phyloP scores from a whole-genome alignment of 2,797 vertebrate species.

The Rhodeus uyekii region DNA sequence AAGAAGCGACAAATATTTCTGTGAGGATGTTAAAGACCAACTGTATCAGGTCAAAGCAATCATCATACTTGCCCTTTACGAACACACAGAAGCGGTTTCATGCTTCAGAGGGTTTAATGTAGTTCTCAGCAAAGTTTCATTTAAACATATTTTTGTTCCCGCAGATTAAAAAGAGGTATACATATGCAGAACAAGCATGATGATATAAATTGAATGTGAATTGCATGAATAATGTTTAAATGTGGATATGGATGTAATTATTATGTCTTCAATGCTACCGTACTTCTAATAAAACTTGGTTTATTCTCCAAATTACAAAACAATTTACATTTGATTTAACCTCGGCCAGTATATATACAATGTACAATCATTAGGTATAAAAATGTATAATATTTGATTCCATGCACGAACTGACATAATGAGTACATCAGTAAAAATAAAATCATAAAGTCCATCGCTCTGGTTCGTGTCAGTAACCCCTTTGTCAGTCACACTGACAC shows the following conservation, averaged over 20 bases:
- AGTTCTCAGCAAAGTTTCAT: background rate
- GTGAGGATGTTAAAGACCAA: background rate
- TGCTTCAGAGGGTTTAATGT: background rate
- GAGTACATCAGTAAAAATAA: background rate
- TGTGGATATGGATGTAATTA: background rate
- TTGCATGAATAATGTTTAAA: background rate
- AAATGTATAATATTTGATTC: no score
- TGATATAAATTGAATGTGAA: background rate
- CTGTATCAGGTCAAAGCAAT: background rate
- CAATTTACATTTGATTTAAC: no score
- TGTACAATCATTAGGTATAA: no score
- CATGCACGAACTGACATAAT: background rate
- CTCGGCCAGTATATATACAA: no score
- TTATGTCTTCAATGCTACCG: background rate
- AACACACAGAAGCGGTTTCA: background rate
- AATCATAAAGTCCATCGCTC: background rate
- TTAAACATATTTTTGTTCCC: no score
- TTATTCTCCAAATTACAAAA: background rate
- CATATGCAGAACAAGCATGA: background rate
- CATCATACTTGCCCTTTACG: no score
- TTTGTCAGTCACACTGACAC: background rate
- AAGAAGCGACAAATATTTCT: background rate
- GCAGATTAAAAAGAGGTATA: background rate
- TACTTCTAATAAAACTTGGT: background rate
- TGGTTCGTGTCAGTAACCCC: background rate